A percentile compares a stretch with the other conserved stretches of the same genome.
phyloP scores from a whole-genome alignment of 2,113 vertebrate genomes.

The Gallinago media region DNA sequence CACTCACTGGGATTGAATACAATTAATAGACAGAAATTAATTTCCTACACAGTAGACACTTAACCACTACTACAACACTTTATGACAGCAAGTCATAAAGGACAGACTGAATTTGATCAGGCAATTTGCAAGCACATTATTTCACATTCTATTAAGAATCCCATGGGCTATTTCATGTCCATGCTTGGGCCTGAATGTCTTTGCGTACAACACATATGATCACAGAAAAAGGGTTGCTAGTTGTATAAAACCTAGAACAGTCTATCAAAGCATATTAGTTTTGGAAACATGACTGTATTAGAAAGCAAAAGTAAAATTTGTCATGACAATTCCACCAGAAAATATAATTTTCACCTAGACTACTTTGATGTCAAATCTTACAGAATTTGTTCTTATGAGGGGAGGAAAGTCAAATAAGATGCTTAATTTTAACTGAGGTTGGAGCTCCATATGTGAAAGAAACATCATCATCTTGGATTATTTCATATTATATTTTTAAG shows the following conservation, averaged over 20 bases:
- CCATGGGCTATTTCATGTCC: neutral
- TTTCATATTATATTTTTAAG: neutral
- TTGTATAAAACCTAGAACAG: neutral
- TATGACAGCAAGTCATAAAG: neutral
- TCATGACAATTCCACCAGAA: neutral
- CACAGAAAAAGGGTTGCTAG: neutral
- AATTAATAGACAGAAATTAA: neutral
- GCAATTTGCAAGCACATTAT: neutral
- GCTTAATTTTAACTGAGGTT: neutral
- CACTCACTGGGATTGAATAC: neutral
- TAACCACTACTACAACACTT: neutral
- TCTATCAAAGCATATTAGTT: neutral
- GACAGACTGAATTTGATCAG: neutral
- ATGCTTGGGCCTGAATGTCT: neutral
- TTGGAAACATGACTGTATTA: neutral
- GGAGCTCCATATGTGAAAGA: neutral
- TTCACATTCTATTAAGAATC: neutral
- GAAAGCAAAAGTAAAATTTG: neutral
- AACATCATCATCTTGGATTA: fast-evolving
- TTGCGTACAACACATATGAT: neutral
- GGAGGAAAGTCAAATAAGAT: neutral
- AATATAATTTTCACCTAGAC: neutral
- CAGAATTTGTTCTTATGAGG: neutral
- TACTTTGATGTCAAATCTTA: neutral
- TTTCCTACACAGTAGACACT: neutral